A percentile compares a stretch with the other conserved stretches of the same genome.
Conservation (phyloP, 2,113 vertebrate genomes). For the Pogonocichla stellata region DNA sequence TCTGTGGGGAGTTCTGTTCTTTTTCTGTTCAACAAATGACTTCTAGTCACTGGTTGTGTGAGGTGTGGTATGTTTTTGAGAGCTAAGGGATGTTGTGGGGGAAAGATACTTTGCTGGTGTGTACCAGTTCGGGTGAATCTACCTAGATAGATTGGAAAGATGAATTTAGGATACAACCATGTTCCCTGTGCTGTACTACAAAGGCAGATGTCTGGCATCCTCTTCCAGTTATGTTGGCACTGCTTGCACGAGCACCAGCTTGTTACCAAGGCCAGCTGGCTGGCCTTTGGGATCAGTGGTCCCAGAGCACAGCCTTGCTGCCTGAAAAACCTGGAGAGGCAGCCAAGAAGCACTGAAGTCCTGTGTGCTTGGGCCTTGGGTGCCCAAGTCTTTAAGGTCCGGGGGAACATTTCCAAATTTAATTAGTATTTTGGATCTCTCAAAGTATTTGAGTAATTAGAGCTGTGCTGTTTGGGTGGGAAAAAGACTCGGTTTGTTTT, state of each 20-base stretch:
- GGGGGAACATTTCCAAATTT: not conserved
- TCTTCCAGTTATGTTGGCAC: not conserved
- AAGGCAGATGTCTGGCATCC: not conserved
- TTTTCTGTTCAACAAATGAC: not conserved
- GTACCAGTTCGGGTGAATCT: not conserved
- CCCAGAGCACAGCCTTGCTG: not conserved
- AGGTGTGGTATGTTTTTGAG: not conserved
- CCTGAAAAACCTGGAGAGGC: not conserved
- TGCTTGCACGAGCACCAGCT: not conserved
- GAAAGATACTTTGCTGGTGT: not conserved
- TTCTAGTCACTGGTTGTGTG: not conserved
- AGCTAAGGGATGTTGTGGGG: not conserved
- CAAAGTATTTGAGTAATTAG: not conserved
- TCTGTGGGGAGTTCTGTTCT: not conserved
- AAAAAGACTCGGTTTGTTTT: not conserved
- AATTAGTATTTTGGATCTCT: not conserved
- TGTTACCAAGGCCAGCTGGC: not conserved
- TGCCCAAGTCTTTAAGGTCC: not conserved
- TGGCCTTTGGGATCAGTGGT: not conserved
- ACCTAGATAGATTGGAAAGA: not conserved
- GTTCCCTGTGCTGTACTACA: not conserved
- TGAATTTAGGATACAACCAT: not conserved
- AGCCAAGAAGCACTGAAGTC: not conserved
- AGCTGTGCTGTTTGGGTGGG: not conserved
- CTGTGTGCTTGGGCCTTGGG: not conserved